Conservation (phyloP, 2,888 invertebrate genomes). For the Elmis aenea region DNA sequence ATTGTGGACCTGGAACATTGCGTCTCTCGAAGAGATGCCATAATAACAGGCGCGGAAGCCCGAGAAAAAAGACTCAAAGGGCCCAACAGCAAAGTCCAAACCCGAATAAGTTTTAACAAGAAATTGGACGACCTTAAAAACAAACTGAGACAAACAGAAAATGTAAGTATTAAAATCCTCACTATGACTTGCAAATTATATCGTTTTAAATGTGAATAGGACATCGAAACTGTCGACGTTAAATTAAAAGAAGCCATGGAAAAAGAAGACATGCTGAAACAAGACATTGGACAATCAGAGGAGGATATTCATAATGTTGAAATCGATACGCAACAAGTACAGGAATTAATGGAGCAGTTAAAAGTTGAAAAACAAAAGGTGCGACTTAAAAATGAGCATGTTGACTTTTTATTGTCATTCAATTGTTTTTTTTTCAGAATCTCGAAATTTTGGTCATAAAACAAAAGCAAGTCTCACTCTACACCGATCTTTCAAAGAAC, state of each 20-base stretch:
- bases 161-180: conserved; percentile 37
- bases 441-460: conserved; percentile 59
- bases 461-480: conserved; percentile 64
- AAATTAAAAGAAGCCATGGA: conserved; percentile 10
- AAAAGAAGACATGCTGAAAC: conserved; percentile 9
- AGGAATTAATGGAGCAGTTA: conserved; percentile 33
- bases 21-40: conserved; percentile 59
- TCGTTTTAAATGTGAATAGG: conserved; percentile 1
- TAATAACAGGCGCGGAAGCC: conserved; percentile 55
- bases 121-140: conserved; percentile 56
- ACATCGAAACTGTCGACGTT: conserved; percentile 6
- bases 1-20: conserved; percentile 62
- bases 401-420: conserved; percentile 30
- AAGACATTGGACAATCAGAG: conserved; percentile 9
- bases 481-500: conserved; percentile 49
- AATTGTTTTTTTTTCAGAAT: conserved; percentile 43
- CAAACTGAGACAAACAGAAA: conserved; percentile 53
- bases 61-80: conserved; percentile 48
- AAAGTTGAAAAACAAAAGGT: conserved; percentile 46
- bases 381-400: conserved; percentile 38
- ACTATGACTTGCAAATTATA: conserved; percentile 21
- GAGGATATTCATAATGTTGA: conserved; percentile 2
- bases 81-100: conserved; percentile 45
- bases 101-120: conserved; percentile 50
- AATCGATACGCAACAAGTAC: conserved; percentile 27